These are phyloP conservation scores for Lineus longissimus DNA, from an alignment of 1,140 invertebrate genomes.

Conservation along the genomic window DNA sequence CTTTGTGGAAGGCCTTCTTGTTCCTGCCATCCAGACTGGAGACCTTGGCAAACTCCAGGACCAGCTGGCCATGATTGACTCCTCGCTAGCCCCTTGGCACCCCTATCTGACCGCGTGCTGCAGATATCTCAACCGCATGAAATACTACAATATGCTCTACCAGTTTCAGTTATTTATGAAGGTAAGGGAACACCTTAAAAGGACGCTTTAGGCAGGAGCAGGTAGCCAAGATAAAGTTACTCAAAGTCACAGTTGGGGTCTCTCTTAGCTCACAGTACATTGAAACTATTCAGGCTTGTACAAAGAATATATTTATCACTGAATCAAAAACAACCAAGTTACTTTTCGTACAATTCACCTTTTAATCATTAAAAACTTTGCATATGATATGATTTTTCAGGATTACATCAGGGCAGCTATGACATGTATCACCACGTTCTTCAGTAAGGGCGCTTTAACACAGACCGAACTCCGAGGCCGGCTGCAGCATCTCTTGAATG, in stretches of 20 bases:
- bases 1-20: constrained; percentile 51
- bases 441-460: constrained; percentile 36
- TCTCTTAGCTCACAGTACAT: too few species aligned
- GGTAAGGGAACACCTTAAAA: too few species aligned
- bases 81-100: constrained; percentile 43
- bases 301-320: too few species aligned
- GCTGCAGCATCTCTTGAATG: constrained; percentile 40
- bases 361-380: too few species aligned
- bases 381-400: too few species aligned
- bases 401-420: constrained; percentile 51
- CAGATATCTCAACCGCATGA: constrained; percentile 47
- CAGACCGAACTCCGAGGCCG: constrained; percentile 39
- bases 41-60: constrained; percentile 44
- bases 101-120: constrained; percentile 49
- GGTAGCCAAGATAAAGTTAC: too few species aligned
- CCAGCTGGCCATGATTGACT: constrained; percentile 46
- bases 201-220: too few species aligned
- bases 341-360: not conserved
- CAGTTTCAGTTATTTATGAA: constrained; percentile 53
- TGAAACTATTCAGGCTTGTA: too few species aligned
- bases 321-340: too few species aligned
- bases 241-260: too few species aligned
- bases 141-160: constrained; percentile 47
- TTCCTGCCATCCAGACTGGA: constrained; percentile 45
- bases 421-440: constrained; percentile 50